Evolutionary conservation across 2,797 vertebrate species (phyloP), one percentile per base, ranked within the genome.

Genomic region (Rousettus madagascariensis): DNA sequence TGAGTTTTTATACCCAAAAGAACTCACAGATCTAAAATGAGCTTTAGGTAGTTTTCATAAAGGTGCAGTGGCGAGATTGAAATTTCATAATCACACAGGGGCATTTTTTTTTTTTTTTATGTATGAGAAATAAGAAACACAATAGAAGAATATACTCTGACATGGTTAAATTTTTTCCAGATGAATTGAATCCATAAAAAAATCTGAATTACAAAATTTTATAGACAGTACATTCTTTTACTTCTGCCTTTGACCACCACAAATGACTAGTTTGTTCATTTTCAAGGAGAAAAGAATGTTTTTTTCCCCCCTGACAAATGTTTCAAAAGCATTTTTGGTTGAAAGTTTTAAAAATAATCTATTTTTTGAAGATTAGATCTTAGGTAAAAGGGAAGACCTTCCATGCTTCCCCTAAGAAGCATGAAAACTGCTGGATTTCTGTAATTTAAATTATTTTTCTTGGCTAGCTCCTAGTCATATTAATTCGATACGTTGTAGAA

Each of bases 201-300:
- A 72, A 63, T 43, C 41, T 22, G 11, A 91, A 65, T 86, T 49
- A 66, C 72, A 51, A 33, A 79, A 75, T 94, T 97, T 96, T 82
- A 53, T 79, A 82, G 78, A 38, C 78, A 7, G 12, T n/a, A 7
- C 38, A 0, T 30, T 97, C 20, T 78, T 12, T 61, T 95, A 75
- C 53, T 95, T 97, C 49, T 93, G 87, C 57, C 65, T 75, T 87
- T 87, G 68, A 85, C 61, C 71, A 94, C 46, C 15, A 63, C 63
- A 96, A 93, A 95, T 96, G 49, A 96, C 90, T 71, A 87, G 71
- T 30, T 91, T 88, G 61, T 28, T 90, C 93, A 71, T 83, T 96
- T 92, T 61, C 53, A 89, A 9, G 46, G 19, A 90, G 77, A 41
- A 93, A 71, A 51, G 95, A 97, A 94, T 59, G 51, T 41, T 85